Base-by-base conservation (phyloP, 2,113 vertebrate genomes). In the Lycaon pictus region DNA sequence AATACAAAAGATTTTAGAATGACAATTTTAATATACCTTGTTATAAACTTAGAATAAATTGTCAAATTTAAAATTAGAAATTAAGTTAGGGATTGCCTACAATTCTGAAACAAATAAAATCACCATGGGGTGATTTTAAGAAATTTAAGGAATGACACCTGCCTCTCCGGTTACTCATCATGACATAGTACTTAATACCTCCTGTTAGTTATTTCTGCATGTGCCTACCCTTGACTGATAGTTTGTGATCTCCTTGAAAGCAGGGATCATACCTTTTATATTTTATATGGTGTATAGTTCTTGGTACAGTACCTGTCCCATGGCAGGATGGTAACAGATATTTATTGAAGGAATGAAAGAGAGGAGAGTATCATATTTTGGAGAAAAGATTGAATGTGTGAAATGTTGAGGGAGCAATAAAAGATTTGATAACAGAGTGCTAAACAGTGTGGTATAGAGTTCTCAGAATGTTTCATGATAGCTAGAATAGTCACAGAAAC, bases 151-250 rank as follows among this genome's bases (percentile, higher is more conserved):
- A 82, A 69, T 63, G 55, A 53, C 17, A 10, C 3, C 56, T 96
- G 58, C 2, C 37, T 97, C 72, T 84, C 65, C 35, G 79, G 1
- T 48, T 92, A 17, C 4, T 81, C n/a, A 71, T 60, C 51, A 71
- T 82, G 16, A 32, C 77, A 69, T 7, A 84, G 32, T 17, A 80
- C 13, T 63, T 97, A 79, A 12, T 82, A 72, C 23, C 7, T 82
- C 58, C 67, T 88, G 3, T n/a, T 90, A 82, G 48, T 92, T 95
- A 80, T 95, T 72, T 93, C 83, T 86, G n/a, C n/a, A 56, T 48
- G 4, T 60, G 20, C 12, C 27, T 32, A 62, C 37, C 17, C 11
- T 91, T 85, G 88, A 29, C 17, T 84, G 25, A 88, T 65, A 88
- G 20, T 25, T 80, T 65, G 35, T 84, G 60, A 86, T 95, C 20